These are phyloP conservation scores for Drosophila infuscata DNA, from an alignment of 2,888 invertebrate genomes.

Conservation along the genomic window DNA sequence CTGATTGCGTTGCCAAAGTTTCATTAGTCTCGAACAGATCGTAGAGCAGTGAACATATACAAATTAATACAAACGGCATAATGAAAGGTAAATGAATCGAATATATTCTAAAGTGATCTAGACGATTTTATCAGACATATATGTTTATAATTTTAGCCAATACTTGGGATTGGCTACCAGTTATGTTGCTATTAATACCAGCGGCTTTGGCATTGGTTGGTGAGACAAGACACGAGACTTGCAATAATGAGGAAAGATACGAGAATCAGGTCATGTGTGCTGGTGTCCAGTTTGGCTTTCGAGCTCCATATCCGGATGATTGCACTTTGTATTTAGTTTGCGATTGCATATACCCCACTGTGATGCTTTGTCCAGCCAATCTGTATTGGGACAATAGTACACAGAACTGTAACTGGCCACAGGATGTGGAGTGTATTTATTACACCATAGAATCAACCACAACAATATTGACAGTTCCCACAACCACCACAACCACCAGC, in stretches of 20 bases:
- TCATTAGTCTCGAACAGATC: conserved; percentile 30
- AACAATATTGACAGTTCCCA: background rate
- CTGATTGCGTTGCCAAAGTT: background rate
- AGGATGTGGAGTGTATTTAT: conserved; percentile 42
- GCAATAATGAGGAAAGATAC: conserved; percentile 57
- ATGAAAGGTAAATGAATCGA: conserved; percentile 36
- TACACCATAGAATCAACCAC: conserved; percentile 40
- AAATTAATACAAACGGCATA: background rate
- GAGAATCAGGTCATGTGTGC: conserved; percentile 63
- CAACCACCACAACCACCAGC: too few relatives aligned
- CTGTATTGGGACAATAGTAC: conserved; percentile 67
- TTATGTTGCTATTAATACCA: conserved; percentile 24
- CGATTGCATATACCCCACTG: conserved; percentile 72
- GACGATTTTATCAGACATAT: background rate
- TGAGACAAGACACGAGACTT: conserved; percentile 23
- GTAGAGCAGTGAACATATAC: conserved; percentile 13
- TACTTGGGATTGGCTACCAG: conserved; percentile 14
- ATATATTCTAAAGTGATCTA: background rate
- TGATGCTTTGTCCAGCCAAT: conserved; percentile 51
- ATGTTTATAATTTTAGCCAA: conserved; percentile 18
- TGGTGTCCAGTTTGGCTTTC: conserved; percentile 51
- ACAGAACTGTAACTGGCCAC: conserved; percentile 62
- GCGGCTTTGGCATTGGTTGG: conserved; percentile 9
- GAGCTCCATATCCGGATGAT: conserved; percentile 75
- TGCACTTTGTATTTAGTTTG: conserved; percentile 73